A percentile compares a stretch with the other conserved stretches of the same genome.
phyloP scores from a whole-genome alignment of 2,113 vertebrate species.

The Pachyramphus minor region DNA sequence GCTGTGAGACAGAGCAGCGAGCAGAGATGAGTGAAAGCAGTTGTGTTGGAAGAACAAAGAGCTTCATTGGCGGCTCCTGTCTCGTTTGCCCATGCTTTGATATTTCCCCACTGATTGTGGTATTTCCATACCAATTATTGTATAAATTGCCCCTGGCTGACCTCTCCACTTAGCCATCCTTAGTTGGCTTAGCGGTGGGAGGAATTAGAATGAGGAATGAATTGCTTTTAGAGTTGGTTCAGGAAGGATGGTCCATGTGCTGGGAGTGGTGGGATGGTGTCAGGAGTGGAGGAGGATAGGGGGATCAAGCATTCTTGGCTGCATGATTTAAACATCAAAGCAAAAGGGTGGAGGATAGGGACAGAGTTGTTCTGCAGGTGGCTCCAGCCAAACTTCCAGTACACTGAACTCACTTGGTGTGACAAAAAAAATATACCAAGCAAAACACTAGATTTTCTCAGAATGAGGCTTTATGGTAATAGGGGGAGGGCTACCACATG shows the following conservation, averaged over 20 bases:
- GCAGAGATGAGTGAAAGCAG: background rate
- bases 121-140: constrained; percentile 62
- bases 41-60: constrained; percentile 55
- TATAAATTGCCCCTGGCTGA: constrained; percentile 52
- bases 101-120: constrained; percentile 46
- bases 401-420: background rate
- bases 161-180: constrained; percentile 35
- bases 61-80: constrained; percentile 14
- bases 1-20: background rate
- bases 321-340: background rate
- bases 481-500: background rate
- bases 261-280: background rate
- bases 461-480: background rate
- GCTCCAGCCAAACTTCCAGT: background rate
- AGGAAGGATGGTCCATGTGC: background rate
- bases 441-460: background rate
- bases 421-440: background rate
- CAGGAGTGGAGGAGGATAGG: background rate
- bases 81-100: constrained; percentile 43
- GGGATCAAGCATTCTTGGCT: background rate
- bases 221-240: background rate
- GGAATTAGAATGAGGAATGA: constrained; percentile 21
- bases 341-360: background rate
- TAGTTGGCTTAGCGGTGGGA: constrained; percentile 13
- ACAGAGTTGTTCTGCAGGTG: background rate